Conservation (phyloP, 2,113 vertebrate genomes). For the Hemibagrus wyckioides region DNA sequence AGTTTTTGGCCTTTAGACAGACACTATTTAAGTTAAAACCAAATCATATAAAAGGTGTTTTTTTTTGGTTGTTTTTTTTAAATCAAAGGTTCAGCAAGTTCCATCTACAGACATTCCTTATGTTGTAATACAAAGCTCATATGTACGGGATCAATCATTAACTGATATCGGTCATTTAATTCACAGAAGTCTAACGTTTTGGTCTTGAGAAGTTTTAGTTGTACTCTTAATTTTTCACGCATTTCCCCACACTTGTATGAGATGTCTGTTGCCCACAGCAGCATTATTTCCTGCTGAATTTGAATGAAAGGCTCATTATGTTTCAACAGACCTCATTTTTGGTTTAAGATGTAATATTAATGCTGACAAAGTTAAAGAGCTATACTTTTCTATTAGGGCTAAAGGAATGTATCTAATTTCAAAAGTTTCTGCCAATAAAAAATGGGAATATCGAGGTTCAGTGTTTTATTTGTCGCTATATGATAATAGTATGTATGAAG, state of each 20-base stretch:
- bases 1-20: neutral
- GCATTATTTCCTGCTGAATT: neutral
- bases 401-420: slow-evolving; percentile 30
- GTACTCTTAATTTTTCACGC: neutral
- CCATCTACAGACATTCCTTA: neutral
- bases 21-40: neutral
- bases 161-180: neutral
- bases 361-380: neutral
- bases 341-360: neutral
- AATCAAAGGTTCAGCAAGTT: neutral
- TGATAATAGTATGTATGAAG: neutral
- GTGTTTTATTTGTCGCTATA: neutral
- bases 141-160: neutral
- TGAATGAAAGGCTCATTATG: neutral
- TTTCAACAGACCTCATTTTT: neutral
- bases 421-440: slow-evolving; percentile 20
- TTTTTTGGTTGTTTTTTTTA: too few species aligned
- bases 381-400: neutral
- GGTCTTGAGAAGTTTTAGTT: neutral
- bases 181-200: neutral
- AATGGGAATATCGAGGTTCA: neutral
- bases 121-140: neutral
- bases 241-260: neutral
- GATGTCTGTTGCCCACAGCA: neutral
- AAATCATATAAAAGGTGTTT: too few species aligned